Evolutionary conservation across 2,113 vertebrate species (phyloP), one percentile per base, ranked within the genome.

Genomic region (Chaenocephalus aceratus): DNA sequence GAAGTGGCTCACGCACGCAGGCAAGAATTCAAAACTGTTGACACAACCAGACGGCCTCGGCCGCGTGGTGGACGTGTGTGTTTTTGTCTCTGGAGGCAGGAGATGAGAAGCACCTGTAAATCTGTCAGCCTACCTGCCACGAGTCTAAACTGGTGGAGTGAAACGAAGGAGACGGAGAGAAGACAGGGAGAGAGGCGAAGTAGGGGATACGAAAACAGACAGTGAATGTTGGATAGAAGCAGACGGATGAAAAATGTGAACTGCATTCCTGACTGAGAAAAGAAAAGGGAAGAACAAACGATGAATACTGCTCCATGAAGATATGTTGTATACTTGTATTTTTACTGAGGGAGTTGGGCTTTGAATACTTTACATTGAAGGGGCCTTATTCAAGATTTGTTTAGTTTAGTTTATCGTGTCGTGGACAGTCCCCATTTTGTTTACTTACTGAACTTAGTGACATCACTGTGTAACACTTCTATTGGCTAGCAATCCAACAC

Each of bases 31-130:
- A 84, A 86, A 91, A 76, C 71, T 89, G 88, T 91, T 87, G 90
- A 92, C 88, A 86, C 86, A 72, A 83, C 67, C 79, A 83, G 86
- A 48, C 69, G 48, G 80, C 66, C 66, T 59, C 65, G 23, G 84
- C 68, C 65, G 30, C 70, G 56, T 49, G 45, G 48, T 46, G 41
- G 34, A 14, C 41, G 49, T 67, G 58, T 63, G 66, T 49, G 63
- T 18, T 41, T 51, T 73, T 57, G 49, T 59, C 51, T 83, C 36
- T 79, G 2, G 21, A 74, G 69, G 75, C 59, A 78, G 75, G 80
- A 87, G 83, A 89, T 81, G 82, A 90, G 84, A 81, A 83, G 85
- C 86, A 86, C 80, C 88, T 90, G 89, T 93, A 90, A 90, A 92
- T 93, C 89, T 92, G 86, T 92, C 88, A 88, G 83, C 83, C 83